Evolutionary conservation across 2,113 vertebrate species (phyloP), one percentile per base, ranked within the genome.

Genomic region (Mesoclemmys tuberculata): DNA sequence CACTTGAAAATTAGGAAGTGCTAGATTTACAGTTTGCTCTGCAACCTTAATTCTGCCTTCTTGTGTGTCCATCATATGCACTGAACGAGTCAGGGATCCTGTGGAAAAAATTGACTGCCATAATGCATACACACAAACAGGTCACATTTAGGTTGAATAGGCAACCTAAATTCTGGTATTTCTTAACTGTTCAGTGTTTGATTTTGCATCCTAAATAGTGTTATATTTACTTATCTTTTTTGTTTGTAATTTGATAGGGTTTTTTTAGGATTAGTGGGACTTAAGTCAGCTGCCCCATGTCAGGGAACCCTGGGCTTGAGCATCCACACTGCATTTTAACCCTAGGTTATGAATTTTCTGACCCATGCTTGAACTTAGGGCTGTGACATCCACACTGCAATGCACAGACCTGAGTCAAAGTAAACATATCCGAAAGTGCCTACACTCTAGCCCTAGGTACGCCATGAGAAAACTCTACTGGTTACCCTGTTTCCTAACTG

Each of bases 91-190:
- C 22, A 74, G 24, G 35, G 56, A 4, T 75, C 22, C 38, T 13
- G 21, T 75, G 71, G 71, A 75, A 41, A 75, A 44, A 82, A 24
- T 49, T 18, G 8, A 80, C 81, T 9, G 8, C 92, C 1, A 0
- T 31, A 64, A 91, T 5, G 7, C 2, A 2, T 24, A 10, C 0
- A 1, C 14, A 7, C 27, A 54, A 56, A 78, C 0, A 0, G 4
- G 2, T 4, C 0, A 54, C 52, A 26, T 9, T 31, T 26, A 5
- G 35, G 38, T 88, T 80, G 3, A 52, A 49, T 46, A 12, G 74
- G 12, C 58, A 61, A 52, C 1, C 21, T 38, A 71, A 38, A n/a
- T 24, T 41, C n/a, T 71, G 31, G 58, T 29, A 61, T 19, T 44
- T 74, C 5, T 7, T 84, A 10, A 27, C 52, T 46, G 48, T 77